These are phyloP conservation scores for Saccostrea glomerata DNA, from an alignment of 1,140 invertebrate species.

Conservation along the genomic window DNA sequence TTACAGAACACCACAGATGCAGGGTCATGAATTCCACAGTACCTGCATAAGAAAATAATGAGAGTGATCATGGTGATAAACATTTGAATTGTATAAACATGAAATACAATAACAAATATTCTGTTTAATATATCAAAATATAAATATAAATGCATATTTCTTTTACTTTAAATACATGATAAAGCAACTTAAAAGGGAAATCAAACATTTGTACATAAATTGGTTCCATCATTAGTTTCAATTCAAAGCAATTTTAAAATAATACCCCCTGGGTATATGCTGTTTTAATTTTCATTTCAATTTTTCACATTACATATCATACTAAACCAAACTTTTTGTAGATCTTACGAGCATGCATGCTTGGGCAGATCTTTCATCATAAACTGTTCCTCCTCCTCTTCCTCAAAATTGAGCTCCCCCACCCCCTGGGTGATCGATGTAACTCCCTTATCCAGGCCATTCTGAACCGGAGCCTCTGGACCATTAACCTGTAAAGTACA, in stretches of 20 bases:
- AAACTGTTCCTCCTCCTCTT: slow-evolving; percentile 89
- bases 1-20: slow-evolving; percentile 99
- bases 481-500: slow-evolving; percentile 66
- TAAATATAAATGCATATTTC: too few relatives aligned
- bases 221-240: too few relatives aligned
- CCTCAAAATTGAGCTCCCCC: slow-evolving; percentile 82
- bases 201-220: too few relatives aligned
- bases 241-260: too few relatives aligned
- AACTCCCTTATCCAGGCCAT: slow-evolving; percentile 81
- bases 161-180: too few relatives aligned
- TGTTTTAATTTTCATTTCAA: not conserved
- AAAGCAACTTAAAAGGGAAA: too few relatives aligned
- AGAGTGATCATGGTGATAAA: too few relatives aligned
- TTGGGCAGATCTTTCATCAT: slow-evolving; percentile 88
- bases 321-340: not conserved
- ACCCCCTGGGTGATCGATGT: slow-evolving; percentile 81
- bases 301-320: not conserved
- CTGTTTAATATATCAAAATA: too few relatives aligned
- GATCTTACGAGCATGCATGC: slow-evolving; percentile 92
- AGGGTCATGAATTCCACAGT: slow-evolving; percentile 99
- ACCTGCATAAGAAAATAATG: slow-evolving; percentile 73
- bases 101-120: too few relatives aligned
- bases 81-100: too few relatives aligned
- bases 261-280: too few relatives aligned
- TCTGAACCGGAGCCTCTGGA: slow-evolving; percentile 71